Evolutionary conservation across 37 sponge, comb jelly and placozoan species (phyloP), one percentile per base, ranked within the genome.

Genomic region (Halichondria panicea): DNA sequence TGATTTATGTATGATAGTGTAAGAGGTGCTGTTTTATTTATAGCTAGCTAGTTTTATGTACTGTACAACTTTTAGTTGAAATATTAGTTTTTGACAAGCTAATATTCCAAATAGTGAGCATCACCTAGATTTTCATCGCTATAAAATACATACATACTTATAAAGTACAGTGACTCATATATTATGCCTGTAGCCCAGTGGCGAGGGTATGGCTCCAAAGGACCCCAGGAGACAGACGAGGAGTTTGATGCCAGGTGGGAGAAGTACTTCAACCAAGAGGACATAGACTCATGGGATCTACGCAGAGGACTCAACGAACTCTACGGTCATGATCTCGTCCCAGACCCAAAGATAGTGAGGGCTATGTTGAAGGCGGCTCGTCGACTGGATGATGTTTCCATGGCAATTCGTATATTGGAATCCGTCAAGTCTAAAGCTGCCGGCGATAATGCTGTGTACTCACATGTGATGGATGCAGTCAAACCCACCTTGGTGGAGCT

Each of bases 261-360:
- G 52, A 81, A 45, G 25, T 96, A 87, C 59, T 96, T 96, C 71
- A 86, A 89, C 31, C 48, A 62, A 12, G 65, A 79, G 0, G 83
- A 86, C 33, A 67, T 96, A 0, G 96, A 96, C 66, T 53, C 55
- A 0, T 93, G 87, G 87, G 84, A 82, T 12, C 70, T 93, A 38
- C 63, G 64, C 42, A 81, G 75, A 75, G 96, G 96, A 4, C 42
- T 92, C 24, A 92, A 96, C 41, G 84, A 89, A n/a, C 82, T 96
- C 5, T 96, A 93, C 62, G 95, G 95, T 31, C 75, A 88, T 37
- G 96, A 96, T 64, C 78, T 93, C 53, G 96, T 96, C 11, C 96
- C 96, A 22, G 93, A 96, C 61, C 93, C 96, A 1, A 88, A 85
- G 64, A 89, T 96, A 21, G 82, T 96, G 34, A 82, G 42, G 4